Base-by-base conservation (phyloP, 2,888 invertebrate genomes). In the Dysmachus trigonus region DNA sequence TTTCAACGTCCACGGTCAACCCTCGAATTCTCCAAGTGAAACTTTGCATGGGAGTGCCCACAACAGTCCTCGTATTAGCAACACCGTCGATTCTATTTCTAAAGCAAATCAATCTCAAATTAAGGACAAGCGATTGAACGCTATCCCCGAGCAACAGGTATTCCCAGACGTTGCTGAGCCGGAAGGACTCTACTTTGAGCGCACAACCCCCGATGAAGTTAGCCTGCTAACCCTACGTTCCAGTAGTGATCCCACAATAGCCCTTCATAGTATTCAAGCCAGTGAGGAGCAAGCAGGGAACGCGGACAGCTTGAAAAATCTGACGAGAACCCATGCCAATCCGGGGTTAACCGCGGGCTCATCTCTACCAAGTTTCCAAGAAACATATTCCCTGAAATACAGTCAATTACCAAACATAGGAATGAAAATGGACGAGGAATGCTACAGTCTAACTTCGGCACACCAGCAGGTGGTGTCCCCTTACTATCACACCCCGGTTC, bases 301-400 rank as follows among this genome's bases (percentile, higher is more conserved):
- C 83, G 22, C 22, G 10, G 88, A 87, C 4, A 88, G 85, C 47
- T 83, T 88, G 27, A 87, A 87, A 35, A 84, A 86, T n/a, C 35
- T 88, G 35, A 31, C 87, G 74, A 86, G 88, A 88, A 38, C 89
- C 88, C 72, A 89, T 88, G 71, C 89, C 87, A 27, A 90, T 89
- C 83, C 88, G 82, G 90, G 91, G 35, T 89, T 91, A 81, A 90
- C 91, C 71, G 90, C 91, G 47, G 94, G 94, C 89, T 94, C 95
- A 74, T 94, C 96, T 76, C 92, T 97, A 90, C 97, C 97, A 88
- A 97, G 97, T 93, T 97, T 97, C 93, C 96, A 97, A 93, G 97
- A 97, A 93, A 97, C 96, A 35, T 97, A 97, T 92, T 96, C 96
- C 86, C 94, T 96, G 79, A 95, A 96, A 88, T 96, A 96, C 90